These are phyloP conservation scores for Lasioglossum leucozonium DNA, from an alignment of 2,888 invertebrate genomes.

Conservation along the genomic window DNA sequence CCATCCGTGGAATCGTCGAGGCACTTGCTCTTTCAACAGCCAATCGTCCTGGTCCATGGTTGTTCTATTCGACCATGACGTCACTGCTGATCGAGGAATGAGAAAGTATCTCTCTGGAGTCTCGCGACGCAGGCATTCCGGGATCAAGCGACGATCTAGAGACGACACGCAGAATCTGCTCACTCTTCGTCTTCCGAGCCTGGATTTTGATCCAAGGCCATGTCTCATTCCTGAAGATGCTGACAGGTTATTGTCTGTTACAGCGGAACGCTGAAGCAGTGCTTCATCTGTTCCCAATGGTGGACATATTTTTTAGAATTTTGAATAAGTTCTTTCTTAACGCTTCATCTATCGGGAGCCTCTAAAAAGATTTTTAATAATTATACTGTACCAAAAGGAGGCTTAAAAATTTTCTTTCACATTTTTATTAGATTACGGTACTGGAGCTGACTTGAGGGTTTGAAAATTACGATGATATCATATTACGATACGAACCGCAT, in stretches of 20 bases:
- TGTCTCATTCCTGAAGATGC: background rate
- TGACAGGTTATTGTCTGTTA: background rate
- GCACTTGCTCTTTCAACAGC: conserved; percentile 1
- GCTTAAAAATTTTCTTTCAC: background rate
- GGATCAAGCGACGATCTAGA: conserved; percentile 4
- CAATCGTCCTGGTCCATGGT: background rate
- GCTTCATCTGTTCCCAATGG: background rate
- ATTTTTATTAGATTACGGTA: background rate
- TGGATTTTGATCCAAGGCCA: background rate
- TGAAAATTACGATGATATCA: too few species aligned
- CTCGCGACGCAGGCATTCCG: background rate
- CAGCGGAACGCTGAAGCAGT: background rate
- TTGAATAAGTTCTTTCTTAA: background rate
- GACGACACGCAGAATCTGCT: conserved; percentile 16
- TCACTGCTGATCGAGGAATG: background rate
- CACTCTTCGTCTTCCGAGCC: background rate
- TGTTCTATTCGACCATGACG: background rate
- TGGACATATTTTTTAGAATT: background rate
- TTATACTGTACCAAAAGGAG: background rate
- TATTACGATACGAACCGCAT: background rate
- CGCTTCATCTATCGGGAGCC: background rate
- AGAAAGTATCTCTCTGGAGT: conserved; percentile 1
- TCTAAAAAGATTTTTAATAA: too few species aligned
- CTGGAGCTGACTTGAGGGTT: too few species aligned
- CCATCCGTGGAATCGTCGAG: conserved; percentile 31